phyloP scores from a whole-genome alignment of 2,888 invertebrate genomes.

The Carcina quercana region DNA sequence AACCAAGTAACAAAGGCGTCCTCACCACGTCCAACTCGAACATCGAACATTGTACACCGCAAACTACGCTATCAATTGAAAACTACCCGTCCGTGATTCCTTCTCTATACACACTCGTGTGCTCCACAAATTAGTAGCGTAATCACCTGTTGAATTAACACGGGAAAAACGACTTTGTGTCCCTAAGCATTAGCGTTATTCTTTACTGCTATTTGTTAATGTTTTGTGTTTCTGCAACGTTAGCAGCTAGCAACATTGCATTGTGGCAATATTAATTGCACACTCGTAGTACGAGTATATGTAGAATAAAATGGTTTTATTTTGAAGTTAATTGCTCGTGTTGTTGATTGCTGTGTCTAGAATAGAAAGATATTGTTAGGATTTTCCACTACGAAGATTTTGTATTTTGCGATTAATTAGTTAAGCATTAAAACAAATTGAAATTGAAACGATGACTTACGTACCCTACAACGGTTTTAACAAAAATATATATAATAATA shows the following conservation, averaged over 20 bases:
- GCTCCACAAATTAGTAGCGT: constrained; percentile 19
- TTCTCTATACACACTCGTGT: constrained; percentile 23
- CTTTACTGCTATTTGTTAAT: not conserved
- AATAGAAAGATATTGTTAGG: too few species aligned
- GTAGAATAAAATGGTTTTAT: constrained; percentile 11
- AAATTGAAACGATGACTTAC: too few species aligned
- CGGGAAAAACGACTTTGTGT: constrained; percentile 16
- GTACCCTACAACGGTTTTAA: too few species aligned
- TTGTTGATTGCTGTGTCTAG: not conserved
- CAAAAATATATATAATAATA: too few species aligned
- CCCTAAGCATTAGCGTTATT: not conserved
- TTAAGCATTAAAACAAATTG: too few species aligned
- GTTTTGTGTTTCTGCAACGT: not conserved
- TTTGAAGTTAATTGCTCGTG: constrained; percentile 4
- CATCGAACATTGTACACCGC: constrained; percentile 34
- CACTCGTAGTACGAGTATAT: too few species aligned
- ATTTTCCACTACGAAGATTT: too few species aligned
- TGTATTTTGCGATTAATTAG: too few species aligned
- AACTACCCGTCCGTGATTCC: constrained; percentile 50
- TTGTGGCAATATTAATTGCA: constrained; percentile 35
- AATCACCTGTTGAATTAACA: constrained; percentile 22
- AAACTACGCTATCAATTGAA: constrained; percentile 54
- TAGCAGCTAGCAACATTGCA: constrained; percentile 29
- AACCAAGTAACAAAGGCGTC: too few species aligned
- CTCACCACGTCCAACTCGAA: constrained; percentile 19